These are phyloP conservation scores for Enteromius paludinosus DNA, from an alignment of 2,797 vertebrate species.

Conservation along the genomic window DNA sequence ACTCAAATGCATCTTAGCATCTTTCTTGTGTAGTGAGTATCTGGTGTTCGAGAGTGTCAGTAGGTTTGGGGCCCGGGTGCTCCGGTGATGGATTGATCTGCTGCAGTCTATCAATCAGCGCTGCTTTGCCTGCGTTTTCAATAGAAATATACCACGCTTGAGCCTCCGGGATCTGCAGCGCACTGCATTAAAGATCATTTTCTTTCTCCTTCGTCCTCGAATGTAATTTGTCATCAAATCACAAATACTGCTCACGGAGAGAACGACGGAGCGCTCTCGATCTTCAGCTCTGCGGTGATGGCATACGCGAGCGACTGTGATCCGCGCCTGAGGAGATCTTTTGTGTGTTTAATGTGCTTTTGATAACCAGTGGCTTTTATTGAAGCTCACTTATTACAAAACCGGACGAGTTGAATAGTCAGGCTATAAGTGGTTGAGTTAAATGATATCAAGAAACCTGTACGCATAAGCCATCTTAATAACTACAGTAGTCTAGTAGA, in stretches of 20 bases:
- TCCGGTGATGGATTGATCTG: constrained; percentile 78
- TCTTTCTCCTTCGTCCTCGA: not conserved
- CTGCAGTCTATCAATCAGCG: constrained; percentile 77
- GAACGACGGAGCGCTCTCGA: not conserved
- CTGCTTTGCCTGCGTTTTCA: constrained; percentile 67
- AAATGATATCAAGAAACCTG: not conserved
- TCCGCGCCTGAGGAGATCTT: not conserved
- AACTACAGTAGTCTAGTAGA: not conserved
- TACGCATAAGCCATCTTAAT: not conserved
- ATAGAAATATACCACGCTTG: constrained; percentile 63
- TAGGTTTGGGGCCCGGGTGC: constrained; percentile 41
- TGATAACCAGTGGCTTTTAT: not conserved
- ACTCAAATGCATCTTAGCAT: too few species aligned
- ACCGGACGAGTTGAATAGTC: not conserved
- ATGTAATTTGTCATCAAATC: constrained; percentile 49
- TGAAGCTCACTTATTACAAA: not conserved
- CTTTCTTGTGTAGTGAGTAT: not conserved
- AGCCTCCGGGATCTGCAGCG: constrained; percentile 22
- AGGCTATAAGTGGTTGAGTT: not conserved
- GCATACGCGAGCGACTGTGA: not conserved
- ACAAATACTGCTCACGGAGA: constrained; percentile 37
- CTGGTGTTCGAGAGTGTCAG: not conserved
- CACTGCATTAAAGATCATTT: constrained; percentile 30
- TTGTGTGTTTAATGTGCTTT: not conserved
- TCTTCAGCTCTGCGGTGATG: not conserved